Evolutionary conservation across 1,140 invertebrate genomes (phyloP).

Genomic region (Lepeophtheirus salmonis): DNA sequence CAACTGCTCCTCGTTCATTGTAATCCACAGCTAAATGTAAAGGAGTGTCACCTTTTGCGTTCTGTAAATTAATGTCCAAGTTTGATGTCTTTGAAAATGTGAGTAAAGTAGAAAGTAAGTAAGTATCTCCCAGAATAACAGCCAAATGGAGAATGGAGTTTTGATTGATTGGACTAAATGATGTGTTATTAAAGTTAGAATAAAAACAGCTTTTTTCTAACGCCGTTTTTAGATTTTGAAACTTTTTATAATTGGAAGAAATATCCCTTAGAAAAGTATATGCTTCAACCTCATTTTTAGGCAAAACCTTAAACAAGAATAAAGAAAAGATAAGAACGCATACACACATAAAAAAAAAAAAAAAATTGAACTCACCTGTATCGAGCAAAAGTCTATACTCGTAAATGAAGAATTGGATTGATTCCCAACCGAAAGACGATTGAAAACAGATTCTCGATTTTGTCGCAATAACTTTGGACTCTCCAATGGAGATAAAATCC

Average conservation of each 20-base stretch:
- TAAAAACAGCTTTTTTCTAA: neutral
- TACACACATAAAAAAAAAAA: too few species aligned
- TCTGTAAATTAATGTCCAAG: slow-evolving; percentile 1
- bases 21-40: slow-evolving; percentile 1
- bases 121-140: slow-evolving; percentile 6
- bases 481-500: neutral
- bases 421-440: neutral
- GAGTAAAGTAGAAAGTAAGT: neutral
- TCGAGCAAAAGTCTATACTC: neutral
- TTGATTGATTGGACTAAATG: neutral
- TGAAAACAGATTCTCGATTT: neutral
- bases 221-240: neutral
- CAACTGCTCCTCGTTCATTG: neutral
- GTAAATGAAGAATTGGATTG: neutral
- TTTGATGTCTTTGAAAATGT: neutral
- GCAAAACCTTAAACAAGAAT: neutral
- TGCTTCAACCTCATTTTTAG: neutral
- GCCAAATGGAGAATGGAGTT: slow-evolving; percentile 4
- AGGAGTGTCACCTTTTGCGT: slow-evolving; percentile 1
- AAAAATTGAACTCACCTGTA: neutral
- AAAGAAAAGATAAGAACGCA: neutral
- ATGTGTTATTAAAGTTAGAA: neutral
- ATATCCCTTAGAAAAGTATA: neutral
- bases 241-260: neutral
- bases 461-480: neutral